Evolutionary conservation across 1,140 invertebrate genomes (phyloP).

Genomic region (Macrocentrus cingulum): DNA sequence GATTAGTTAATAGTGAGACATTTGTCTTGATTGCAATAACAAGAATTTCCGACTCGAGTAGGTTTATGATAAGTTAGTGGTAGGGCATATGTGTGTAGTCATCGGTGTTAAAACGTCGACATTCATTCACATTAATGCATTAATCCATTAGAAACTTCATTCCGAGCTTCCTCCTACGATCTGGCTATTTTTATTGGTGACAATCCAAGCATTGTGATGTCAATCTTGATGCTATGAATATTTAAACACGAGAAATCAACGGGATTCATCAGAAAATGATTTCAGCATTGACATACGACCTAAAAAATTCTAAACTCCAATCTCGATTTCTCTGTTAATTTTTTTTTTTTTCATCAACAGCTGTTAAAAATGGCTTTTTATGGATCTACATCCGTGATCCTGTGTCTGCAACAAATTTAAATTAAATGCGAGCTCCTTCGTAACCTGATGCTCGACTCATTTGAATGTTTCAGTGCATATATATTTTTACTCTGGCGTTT

Average conservation of each 20-base stretch:
- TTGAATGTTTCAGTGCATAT: not conserved
- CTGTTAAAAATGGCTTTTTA: no score
- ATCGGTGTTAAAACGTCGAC: not conserved
- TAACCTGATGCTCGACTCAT: slow-evolving; percentile 31
- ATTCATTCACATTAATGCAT: not conserved
- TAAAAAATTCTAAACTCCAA: not conserved
- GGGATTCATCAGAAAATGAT: not conserved
- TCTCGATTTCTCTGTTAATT: no score
- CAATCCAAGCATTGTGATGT: slow-evolving; percentile 1
- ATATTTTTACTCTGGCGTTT: not conserved
- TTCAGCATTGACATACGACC: not conserved
- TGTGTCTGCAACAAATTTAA: slow-evolving; percentile 33
- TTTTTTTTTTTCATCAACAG: no score
- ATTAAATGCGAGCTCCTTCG: slow-evolving; percentile 37
- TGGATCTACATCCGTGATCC: no score
- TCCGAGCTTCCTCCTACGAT: slow-evolving; percentile 1
- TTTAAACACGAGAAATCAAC: slow-evolving; percentile 7
- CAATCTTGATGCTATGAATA: not conserved
- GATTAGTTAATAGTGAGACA: not conserved
- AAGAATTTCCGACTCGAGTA: no score
- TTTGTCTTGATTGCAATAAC: not conserved
- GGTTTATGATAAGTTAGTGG: not conserved
- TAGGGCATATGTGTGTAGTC: not conserved
- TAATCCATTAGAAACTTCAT: not conserved
- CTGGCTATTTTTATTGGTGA: slow-evolving; percentile 22